A percentile compares a stretch with the other conserved stretches of the same genome.
These are phyloP conservation scores for Poliocrania exsul DNA, from an alignment of 2,797 vertebrate species.

Conservation along the genomic window DNA sequence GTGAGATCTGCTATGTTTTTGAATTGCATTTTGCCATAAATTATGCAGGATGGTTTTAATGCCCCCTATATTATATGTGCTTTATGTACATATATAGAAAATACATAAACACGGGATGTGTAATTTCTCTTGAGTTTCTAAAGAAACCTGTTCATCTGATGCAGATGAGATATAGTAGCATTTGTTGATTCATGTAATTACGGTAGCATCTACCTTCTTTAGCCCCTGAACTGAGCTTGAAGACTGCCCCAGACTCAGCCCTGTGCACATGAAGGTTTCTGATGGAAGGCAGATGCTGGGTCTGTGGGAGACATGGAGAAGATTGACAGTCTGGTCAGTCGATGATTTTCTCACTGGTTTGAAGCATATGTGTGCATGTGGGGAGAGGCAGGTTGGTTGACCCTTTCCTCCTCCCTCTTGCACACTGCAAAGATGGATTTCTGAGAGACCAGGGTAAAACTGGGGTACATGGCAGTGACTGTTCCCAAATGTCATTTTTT, in stretches of 20 bases:
- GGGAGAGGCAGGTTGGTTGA: neutral
- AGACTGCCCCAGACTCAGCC: neutral
- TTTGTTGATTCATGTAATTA: neutral
- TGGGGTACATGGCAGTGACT: neutral
- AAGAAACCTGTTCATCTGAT: neutral
- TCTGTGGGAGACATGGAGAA: neutral
- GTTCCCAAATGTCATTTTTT: neutral
- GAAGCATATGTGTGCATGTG: rapidly evolving
- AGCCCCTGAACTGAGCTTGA: neutral
- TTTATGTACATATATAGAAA: neutral
- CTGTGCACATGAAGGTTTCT: neutral
- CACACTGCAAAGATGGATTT: neutral
- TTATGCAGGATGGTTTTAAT: neutral
- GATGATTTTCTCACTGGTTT: neutral
- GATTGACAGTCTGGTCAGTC: neutral
- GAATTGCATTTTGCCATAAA: neutral
- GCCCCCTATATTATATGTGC: neutral
- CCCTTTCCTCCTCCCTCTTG: neutral
- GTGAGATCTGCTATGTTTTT: neutral
- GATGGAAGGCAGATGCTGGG: neutral
- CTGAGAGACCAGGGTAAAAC: neutral
- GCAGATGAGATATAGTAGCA: neutral
- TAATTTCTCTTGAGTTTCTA: neutral
- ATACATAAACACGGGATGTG: neutral
- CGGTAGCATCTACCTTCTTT: neutral